A percentile compares a stretch with the other conserved stretches of the same genome.
phyloP scores from a whole-genome alignment of 1,140 invertebrate genomes.

The Drosophila bocqueti region DNA sequence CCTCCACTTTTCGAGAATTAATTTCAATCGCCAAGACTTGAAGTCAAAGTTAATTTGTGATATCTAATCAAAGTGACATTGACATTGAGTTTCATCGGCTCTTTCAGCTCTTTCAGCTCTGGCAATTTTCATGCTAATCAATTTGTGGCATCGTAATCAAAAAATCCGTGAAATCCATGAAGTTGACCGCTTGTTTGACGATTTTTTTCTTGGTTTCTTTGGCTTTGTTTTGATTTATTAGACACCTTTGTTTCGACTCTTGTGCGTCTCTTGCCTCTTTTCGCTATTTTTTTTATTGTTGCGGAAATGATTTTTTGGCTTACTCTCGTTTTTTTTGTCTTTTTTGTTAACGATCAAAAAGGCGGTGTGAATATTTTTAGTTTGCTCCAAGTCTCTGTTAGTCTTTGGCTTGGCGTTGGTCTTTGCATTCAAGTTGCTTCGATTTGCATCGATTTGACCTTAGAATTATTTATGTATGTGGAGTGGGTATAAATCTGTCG shows the following conservation, averaged over 20 bases:
- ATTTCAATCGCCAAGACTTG: neutral
- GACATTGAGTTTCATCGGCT: constrained; percentile 42
- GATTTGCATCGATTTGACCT: constrained; percentile 46
- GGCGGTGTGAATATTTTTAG: constrained; percentile 21
- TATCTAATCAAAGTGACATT: constrained; percentile 41
- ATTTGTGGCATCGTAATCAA: constrained; percentile 49
- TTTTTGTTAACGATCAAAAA: neutral
- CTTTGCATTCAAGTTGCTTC: constrained; percentile 15
- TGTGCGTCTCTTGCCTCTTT: constrained; percentile 1
- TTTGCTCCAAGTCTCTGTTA: neutral
- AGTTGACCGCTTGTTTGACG: constrained; percentile 25
- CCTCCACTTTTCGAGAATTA: neutral
- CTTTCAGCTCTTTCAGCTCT: constrained; percentile 7
- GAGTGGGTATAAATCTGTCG: constrained; percentile 33
- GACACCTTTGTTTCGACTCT: constrained; percentile 30
- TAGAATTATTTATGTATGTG: constrained; percentile 30
- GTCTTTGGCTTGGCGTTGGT: neutral
- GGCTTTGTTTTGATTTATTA: constrained; percentile 46
- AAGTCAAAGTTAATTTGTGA: neutral
- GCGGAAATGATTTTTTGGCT: constrained; percentile 61
- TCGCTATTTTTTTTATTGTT: constrained; percentile 56
- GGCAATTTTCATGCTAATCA: constrained; percentile 60
- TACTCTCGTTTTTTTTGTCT: constrained; percentile 25
- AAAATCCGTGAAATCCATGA: constrained; percentile 52
- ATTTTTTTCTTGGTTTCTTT: constrained; percentile 22